phyloP scores from a whole-genome alignment of 2,797 vertebrate species.

The Xyrichtys novacula region DNA sequence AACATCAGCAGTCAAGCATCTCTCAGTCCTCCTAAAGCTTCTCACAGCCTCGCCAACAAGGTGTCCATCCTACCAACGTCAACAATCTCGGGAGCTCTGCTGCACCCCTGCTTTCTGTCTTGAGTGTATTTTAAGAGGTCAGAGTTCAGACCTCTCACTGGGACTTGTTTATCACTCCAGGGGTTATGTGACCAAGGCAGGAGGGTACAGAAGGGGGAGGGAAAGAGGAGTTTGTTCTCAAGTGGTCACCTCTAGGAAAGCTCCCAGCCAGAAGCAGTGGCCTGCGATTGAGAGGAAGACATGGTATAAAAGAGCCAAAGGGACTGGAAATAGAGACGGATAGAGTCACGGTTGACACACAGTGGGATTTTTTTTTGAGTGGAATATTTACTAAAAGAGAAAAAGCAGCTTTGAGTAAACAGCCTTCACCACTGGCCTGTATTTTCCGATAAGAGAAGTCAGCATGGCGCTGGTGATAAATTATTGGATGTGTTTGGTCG shows the following conservation, averaged over 20 bases:
- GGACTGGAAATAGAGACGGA: conserved; percentile 12
- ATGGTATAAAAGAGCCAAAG: conserved; percentile 70
- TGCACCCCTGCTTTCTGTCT: conserved; percentile 67
- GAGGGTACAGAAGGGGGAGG: conserved; percentile 14
- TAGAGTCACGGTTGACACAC: conserved; percentile 18
- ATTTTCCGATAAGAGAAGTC: conserved; percentile 22
- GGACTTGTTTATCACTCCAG: conserved; percentile 72
- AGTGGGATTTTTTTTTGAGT: conserved; percentile 11
- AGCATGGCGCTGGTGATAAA: conserved; percentile 54
- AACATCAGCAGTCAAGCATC: too few relatives aligned
- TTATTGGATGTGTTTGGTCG: conserved; percentile 66
- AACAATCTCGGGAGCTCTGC: conserved; percentile 55
- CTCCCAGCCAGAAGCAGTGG: conserved; percentile 54
- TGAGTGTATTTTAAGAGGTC: conserved; percentile 60
- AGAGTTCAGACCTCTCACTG: conserved; percentile 70
- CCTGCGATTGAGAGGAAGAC: conserved; percentile 55
- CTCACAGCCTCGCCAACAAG: conserved; percentile 38
- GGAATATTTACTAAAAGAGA: conserved; percentile 17
- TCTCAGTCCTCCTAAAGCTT: conserved; percentile 29
- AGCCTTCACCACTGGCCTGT: background rate
- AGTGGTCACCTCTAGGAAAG: conserved; percentile 60
- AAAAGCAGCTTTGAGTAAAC: background rate
- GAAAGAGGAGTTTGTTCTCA: conserved; percentile 44
- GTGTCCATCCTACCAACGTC: conserved; percentile 41
- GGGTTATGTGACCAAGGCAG: conserved; percentile 65